Evolutionary conservation across 1,140 invertebrate genomes (phyloP), one percentile per base, ranked within the genome.

Genomic region (Drosophila gunungcola): DNA sequence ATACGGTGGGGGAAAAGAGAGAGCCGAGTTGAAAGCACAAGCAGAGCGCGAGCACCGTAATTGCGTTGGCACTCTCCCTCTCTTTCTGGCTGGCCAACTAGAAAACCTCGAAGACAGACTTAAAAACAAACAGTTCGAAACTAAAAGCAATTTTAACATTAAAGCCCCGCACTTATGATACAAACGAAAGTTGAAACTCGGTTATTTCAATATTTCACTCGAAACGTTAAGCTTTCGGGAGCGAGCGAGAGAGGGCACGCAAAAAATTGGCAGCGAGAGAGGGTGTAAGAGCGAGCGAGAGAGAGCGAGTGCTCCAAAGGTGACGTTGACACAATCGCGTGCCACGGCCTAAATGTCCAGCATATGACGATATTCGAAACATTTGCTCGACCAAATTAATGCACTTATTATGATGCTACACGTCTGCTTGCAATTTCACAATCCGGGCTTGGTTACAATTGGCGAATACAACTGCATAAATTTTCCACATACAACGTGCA

Each of bases 401-500:
- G 45, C 38, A 48, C 38, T 42, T 9, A 64, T 42, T 41, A 34
- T 65, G 32, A 10, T 39, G 38, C 27, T 68, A 16, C 29, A 21
- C 41, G 36, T 45, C 61, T 48, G 60, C 46, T 32, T 64, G 36
- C 38, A 68, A 45, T 65, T 68, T 68, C 64, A 43, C 64, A 68
- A 68, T 65, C 46, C 45, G 61, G 38, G 13, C 67, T 70, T 70
- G 25, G 29, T 70, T 39, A 70, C 65, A 70, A 41, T 48, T 53
- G 51, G n/a, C 52, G 27, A 69, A 56, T 56, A 56, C 36, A 46
- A 69, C 61, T 65, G 64, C 45, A 64, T 82, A 61, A 84, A 76
- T 67, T 48, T 83, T 84, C 75, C 78, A 84, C 80, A 73, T 84
- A 84, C 80, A 83, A 83, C 80, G 80, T 83, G 80, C 80, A 76